Evolutionary conservation across 2,888 invertebrate genomes (phyloP).

Genomic region (Rotaria magnacalcarata): DNA sequence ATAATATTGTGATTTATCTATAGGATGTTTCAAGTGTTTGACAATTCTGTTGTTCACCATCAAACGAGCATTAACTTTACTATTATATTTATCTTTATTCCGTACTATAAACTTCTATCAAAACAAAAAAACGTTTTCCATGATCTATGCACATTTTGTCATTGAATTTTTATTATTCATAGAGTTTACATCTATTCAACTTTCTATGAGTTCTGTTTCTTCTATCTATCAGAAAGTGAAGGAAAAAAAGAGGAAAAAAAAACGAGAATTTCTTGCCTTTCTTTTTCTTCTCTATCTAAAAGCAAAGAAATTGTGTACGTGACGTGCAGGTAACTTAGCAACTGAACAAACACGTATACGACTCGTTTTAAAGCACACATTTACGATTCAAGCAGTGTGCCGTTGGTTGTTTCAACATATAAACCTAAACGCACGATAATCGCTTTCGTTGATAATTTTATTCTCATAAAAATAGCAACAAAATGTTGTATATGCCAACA

Average conservation of each 20-base stretch:
- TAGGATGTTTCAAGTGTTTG: no score
- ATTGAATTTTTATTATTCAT: no score
- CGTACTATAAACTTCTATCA: no score
- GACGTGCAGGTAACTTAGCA: background rate
- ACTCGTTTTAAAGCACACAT: background rate
- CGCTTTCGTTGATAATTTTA: background rate
- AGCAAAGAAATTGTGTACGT: background rate
- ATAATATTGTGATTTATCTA: no score
- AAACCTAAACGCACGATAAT: background rate
- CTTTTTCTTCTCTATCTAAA: background rate
- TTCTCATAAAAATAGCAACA: background rate
- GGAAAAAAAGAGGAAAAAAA: background rate
- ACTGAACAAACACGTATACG: slow-evolving; percentile 29
- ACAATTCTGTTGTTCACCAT: no score
- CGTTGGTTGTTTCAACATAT: background rate
- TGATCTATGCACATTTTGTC: no score
- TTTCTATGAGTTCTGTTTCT: background rate
- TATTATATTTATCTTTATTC: background rate
- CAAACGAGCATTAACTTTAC: no score
- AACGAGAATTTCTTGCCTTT: background rate
- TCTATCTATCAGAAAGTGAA: background rate
- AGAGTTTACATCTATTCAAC: background rate
- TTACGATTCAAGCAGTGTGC: background rate
- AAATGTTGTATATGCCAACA: slow-evolving; percentile 7
- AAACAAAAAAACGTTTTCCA: no score